Conservation (phyloP, 2,888 invertebrate species). For the Xylota segnis region DNA sequence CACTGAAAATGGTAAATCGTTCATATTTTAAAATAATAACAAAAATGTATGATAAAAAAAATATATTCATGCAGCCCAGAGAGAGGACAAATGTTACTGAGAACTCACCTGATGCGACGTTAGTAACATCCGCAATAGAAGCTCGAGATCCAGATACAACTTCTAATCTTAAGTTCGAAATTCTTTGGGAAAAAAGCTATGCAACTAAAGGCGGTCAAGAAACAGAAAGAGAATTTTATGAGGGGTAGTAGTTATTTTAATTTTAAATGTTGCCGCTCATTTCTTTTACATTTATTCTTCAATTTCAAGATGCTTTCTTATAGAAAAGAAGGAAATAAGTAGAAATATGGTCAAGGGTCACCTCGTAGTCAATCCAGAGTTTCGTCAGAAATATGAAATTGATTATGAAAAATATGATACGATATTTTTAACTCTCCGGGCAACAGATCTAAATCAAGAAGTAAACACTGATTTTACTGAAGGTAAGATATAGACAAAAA, state of each 20-base stretch:
- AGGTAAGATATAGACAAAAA: conserved; percentile 82
- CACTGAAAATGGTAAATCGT: conserved; percentile 86
- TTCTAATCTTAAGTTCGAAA: conserved; percentile 86
- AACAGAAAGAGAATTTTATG: conserved; percentile 65
- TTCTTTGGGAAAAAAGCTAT: conserved; percentile 87
- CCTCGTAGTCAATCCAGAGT: conserved; percentile 77
- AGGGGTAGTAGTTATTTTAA: conserved; percentile 42
- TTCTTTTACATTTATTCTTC: neutral
- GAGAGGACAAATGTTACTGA: conserved; percentile 86
- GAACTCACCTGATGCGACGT: conserved; percentile 84
- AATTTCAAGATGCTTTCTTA: conserved; percentile 80
- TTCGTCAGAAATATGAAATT: conserved; percentile 81
- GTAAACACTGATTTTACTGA: conserved; percentile 85
- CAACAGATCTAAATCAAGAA: conserved; percentile 85
- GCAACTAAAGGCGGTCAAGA: conserved; percentile 86
- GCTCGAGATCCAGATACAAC: conserved; percentile 87
- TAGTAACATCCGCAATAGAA: conserved; percentile 84
- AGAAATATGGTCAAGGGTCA: conserved; percentile 77
- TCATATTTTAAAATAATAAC: neutral
- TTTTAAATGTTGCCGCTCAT: neutral
- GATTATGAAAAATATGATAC: conserved; percentile 88
- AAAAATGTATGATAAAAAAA: neutral
- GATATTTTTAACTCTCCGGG: conserved; percentile 86
- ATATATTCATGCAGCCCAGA: conserved; percentile 83
- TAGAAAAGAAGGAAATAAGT: conserved; percentile 74